Conservation (phyloP, 2,888 invertebrate species). For the Icerya purchasi region DNA sequence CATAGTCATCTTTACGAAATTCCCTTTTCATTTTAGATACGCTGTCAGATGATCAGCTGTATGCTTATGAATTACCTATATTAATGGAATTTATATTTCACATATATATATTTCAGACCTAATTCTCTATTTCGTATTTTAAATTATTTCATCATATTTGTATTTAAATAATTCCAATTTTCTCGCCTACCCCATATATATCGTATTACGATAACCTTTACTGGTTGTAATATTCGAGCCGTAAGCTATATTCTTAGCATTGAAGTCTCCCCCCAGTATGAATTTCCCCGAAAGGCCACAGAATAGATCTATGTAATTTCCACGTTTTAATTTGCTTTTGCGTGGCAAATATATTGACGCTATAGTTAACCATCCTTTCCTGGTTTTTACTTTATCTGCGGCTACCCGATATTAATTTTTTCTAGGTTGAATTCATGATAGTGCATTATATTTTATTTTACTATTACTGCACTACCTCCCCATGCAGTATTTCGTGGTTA, state of each 20-base stretch:
- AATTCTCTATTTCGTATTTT: too few relatives aligned
- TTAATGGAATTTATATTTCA: too few relatives aligned
- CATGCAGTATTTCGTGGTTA: too few relatives aligned
- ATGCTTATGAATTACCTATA: too few relatives aligned
- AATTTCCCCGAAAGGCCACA: not conserved
- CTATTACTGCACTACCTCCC: not conserved
- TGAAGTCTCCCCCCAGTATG: not conserved
- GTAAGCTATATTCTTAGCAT: not conserved
- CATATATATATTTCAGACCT: too few relatives aligned
- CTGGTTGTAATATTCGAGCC: not conserved
- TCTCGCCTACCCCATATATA: too few relatives aligned
- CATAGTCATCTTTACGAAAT: too few relatives aligned
- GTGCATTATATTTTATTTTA: not conserved
- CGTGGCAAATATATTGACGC: not conserved
- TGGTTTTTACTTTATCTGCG: not conserved
- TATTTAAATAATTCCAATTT: too few relatives aligned
- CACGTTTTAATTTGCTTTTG: not conserved
- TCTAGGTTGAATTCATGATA: not conserved
- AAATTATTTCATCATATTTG: too few relatives aligned
- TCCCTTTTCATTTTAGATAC: too few relatives aligned
- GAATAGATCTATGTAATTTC: not conserved
- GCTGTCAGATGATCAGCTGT: too few relatives aligned
- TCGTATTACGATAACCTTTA: too few relatives aligned
- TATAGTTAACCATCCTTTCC: not conserved
- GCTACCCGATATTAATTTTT: not conserved